Conservation (phyloP, 2,888 invertebrate genomes). For the Gerris lacustris region DNA sequence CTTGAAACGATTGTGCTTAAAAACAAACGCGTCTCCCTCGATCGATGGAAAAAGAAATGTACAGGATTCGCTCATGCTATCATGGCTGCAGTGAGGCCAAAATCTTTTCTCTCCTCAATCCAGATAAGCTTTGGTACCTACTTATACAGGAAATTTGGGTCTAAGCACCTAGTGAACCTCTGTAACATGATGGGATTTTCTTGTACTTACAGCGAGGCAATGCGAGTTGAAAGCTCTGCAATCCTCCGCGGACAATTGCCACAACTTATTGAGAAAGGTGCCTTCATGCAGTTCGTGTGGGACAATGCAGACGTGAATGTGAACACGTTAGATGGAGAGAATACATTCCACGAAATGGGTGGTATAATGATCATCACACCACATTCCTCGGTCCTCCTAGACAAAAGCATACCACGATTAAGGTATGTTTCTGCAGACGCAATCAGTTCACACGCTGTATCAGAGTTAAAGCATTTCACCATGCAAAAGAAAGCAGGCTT, state of each 20-base stretch:
- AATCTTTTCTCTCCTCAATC: too few relatives aligned
- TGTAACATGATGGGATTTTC: not conserved
- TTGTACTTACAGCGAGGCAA: not conserved
- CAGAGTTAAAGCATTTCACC: not conserved
- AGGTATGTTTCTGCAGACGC: constrained; percentile 1
- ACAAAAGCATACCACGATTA: not conserved
- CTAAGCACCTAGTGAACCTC: not conserved
- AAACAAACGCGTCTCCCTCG: not conserved
- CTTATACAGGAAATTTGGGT: too few relatives aligned
- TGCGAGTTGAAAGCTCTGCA: not conserved
- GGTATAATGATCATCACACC: not conserved
- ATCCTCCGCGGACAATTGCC: not conserved
- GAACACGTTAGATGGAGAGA: not conserved
- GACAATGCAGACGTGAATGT: constrained; percentile 7
- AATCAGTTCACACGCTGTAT: not conserved
- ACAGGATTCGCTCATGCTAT: too few relatives aligned
- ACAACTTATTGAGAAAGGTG: not conserved
- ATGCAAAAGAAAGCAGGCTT: not conserved
- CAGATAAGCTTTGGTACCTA: too few relatives aligned
- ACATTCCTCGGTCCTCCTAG: not conserved
- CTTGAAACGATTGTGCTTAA: constrained; percentile 6
- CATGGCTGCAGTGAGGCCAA: too few relatives aligned
- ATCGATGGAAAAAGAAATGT: too few relatives aligned
- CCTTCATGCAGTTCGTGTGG: not conserved
- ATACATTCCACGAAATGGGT: not conserved